Percentiles rank a stretch among this genome's conserved stretches.
Conservation (phyloP, 2,888 invertebrate species). For the Agonopterix alstromeriana region DNA sequence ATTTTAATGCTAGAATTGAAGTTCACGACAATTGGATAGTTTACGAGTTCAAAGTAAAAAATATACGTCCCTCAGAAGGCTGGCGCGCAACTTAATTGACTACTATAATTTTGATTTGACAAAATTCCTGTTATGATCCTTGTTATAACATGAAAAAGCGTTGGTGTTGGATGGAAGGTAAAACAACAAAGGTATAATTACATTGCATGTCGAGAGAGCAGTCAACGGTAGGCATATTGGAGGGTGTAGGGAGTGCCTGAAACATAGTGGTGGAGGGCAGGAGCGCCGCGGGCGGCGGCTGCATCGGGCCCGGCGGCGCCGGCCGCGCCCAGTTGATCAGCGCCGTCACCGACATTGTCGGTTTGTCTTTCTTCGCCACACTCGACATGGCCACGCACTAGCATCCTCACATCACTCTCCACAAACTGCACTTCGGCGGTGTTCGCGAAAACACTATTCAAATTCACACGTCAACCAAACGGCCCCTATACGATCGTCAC, state of each 20-base stretch:
- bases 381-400: constrained; percentile 70
- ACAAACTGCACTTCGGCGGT: constrained; percentile 39
- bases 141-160: no score
- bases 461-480: constrained; percentile 26
- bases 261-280: constrained; percentile 30
- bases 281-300: constrained; percentile 47
- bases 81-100: no score
- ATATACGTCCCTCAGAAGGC: no score
- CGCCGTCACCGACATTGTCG: constrained; percentile 90
- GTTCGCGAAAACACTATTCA: constrained; percentile 31
- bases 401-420: constrained; percentile 68
- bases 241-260: constrained; percentile 43
- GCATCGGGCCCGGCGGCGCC: constrained; percentile 48
- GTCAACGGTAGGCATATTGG: constrained; percentile 52
- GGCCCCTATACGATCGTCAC: constrained; percentile 27
- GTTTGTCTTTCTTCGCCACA: constrained; percentile 91
- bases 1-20: no score
- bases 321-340: constrained; percentile 84
- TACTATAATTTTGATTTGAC: no score
- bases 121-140: no score
- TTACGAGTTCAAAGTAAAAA: no score
- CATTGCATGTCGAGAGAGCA: constrained; percentile 69
- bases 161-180: not conserved
- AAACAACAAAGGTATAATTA: constrained; percentile 39
- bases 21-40: no score